These are phyloP conservation scores for Metopolophium dirhodum DNA, from an alignment of 1,140 invertebrate species.

Conservation along the genomic window DNA sequence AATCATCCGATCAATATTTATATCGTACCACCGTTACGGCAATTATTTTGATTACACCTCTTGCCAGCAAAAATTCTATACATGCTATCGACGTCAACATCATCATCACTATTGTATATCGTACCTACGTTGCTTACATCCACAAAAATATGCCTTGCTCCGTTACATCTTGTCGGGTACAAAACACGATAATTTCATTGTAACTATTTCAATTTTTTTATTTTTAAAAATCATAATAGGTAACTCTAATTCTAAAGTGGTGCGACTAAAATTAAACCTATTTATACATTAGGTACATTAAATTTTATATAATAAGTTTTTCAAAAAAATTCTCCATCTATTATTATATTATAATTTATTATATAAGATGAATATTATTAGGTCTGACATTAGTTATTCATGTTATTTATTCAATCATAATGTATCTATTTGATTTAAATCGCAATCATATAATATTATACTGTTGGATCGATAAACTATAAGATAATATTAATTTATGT, in stretches of 20 bases:
- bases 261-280: not conserved
- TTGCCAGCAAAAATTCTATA: slow-evolving; percentile 39
- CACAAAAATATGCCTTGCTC: not conserved
- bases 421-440: not conserved
- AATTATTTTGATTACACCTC: slow-evolving; percentile 54
- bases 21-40: slow-evolving; percentile 19
- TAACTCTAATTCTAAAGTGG: not conserved
- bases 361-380: not conserved
- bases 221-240: not conserved
- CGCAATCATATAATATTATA: not conserved
- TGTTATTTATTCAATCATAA: not conserved
- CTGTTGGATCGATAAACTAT: not conserved
- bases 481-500: not conserved
- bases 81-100: slow-evolving; percentile 11
- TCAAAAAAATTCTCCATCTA: not conserved
- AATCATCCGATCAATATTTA: slow-evolving; percentile 57
- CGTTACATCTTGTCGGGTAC: not conserved
- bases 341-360: not conserved
- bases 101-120: slow-evolving; percentile 24
- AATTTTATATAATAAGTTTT: not conserved
- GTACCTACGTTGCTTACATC: not conserved
- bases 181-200: slow-evolving; percentile 13
- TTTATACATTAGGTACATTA: not conserved
- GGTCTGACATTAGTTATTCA: too few species aligned
- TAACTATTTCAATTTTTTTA: not conserved